Conservation (phyloP, 2,888 invertebrate genomes). For the Operophtera brumata region DNA sequence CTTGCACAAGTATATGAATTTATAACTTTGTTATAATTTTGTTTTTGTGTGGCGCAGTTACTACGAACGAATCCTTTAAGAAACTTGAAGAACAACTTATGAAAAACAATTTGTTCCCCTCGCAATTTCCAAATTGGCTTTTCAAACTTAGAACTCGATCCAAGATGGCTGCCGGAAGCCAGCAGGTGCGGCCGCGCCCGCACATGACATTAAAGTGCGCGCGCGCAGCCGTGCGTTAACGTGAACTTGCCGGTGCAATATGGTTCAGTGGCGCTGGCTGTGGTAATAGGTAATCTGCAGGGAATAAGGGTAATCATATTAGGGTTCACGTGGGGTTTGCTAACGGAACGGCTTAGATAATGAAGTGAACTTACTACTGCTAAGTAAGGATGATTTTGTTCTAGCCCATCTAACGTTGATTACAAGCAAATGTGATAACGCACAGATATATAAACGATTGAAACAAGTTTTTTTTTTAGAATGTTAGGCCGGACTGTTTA, state of each 20-base stretch:
- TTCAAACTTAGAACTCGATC: conserved; percentile 3
- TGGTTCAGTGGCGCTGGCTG: conserved; percentile 25
- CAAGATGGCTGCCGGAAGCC: conserved; percentile 71
- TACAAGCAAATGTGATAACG: too few species aligned
- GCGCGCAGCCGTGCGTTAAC: conserved; percentile 57
- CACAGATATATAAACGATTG: too few species aligned
- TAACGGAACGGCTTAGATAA: background rate
- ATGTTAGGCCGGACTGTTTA: too few species aligned
- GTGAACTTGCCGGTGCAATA: conserved; percentile 42
- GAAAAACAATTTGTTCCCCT: too few species aligned
- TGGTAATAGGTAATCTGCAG: conserved; percentile 2
- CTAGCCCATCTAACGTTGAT: background rate
- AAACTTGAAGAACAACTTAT: background rate
- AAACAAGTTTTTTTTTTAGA: too few species aligned
- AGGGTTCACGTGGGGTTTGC: background rate
- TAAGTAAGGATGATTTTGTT: background rate
- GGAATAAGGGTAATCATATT: background rate
- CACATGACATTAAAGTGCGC: conserved; percentile 50
- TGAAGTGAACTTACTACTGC: background rate
- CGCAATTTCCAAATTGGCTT: conserved; percentile 3
- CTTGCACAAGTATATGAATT: background rate
- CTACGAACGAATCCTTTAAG: background rate
- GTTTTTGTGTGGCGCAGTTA: too few species aligned
- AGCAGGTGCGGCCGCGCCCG: conserved; percentile 63
- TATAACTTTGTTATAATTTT: too few species aligned